Evolutionary conservation across 2,797 vertebrate genomes (phyloP).

Genomic region (Orestias chungarensis): DNA sequence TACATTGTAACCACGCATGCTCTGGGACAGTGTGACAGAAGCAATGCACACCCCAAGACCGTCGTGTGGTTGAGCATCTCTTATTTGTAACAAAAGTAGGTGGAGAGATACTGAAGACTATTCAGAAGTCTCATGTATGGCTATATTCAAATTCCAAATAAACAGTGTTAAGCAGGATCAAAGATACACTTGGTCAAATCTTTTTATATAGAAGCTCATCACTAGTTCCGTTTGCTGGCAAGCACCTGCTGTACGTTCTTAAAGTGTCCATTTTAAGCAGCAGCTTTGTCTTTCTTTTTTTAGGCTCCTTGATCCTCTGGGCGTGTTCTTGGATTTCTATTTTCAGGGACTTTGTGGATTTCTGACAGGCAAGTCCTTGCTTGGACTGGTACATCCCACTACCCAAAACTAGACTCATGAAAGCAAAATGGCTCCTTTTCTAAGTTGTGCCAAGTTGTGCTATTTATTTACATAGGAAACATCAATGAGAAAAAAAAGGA

Average conservation of each 20-base stretch:
- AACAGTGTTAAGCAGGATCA: not conserved
- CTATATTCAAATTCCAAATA: not conserved
- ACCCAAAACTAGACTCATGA: too few relatives aligned
- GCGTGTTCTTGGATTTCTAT: not conserved
- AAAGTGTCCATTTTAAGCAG: not conserved
- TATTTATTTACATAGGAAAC: not conserved
- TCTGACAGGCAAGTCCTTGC: not conserved
- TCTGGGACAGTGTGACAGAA: too few relatives aligned
- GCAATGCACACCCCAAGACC: too few relatives aligned
- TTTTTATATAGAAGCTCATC: slow-evolving; percentile 4
- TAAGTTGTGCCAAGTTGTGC: not conserved
- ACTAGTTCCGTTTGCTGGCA: not conserved
- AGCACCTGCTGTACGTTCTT: not conserved
- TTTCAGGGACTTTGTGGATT: not conserved
- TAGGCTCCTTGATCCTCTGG: not conserved
- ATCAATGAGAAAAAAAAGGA: not conserved
- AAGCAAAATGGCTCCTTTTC: too few relatives aligned
- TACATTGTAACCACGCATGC: too few relatives aligned
- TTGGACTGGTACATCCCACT: too few relatives aligned
- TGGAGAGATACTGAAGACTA: not conserved
- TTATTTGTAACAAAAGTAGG: not conserved
- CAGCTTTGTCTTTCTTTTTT: not conserved
- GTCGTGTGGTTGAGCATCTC: too few relatives aligned
- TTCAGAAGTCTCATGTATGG: not conserved
- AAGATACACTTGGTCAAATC: slow-evolving; percentile 7